Conservation (phyloP, 2,113 vertebrate genomes). For the Mola mola region DNA sequence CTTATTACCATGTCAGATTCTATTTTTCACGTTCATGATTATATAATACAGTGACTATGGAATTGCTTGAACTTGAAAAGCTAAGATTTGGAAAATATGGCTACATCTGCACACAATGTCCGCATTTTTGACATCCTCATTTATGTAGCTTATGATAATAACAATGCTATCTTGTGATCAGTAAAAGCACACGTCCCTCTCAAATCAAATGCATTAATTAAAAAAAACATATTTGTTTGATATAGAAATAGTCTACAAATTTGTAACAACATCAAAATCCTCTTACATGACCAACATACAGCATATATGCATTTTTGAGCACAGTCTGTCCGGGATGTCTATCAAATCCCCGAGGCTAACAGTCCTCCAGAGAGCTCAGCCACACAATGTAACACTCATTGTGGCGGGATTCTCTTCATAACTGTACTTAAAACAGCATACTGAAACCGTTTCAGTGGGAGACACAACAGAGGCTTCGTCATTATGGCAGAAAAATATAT, state of each 20-base stretch:
- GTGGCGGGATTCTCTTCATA: constrained; percentile 11
- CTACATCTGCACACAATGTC: too few relatives aligned
- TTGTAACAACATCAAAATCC: too few relatives aligned
- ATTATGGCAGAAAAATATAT: constrained; percentile 49
- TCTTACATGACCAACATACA: not conserved
- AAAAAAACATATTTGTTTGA: too few relatives aligned
- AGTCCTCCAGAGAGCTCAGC: constrained; percentile 29
- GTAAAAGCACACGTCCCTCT: not conserved
- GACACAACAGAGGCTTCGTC: constrained; percentile 48
- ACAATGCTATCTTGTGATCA: not conserved
- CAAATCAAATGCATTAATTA: not conserved
- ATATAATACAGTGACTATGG: too few relatives aligned
- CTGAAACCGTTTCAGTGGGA: constrained; percentile 19
- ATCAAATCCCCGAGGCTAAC: constrained; percentile 22
- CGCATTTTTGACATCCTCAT: too few relatives aligned
- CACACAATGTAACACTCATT: constrained; percentile 25
- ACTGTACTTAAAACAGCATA: constrained; percentile 34
- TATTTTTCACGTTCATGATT: too few relatives aligned
- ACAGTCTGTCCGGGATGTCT: constrained; percentile 9
- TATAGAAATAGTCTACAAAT: too few relatives aligned
- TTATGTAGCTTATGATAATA: too few relatives aligned
- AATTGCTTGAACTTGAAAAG: too few relatives aligned
- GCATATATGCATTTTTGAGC: not conserved
- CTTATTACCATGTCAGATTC: too few relatives aligned
- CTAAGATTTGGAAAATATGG: too few relatives aligned